Evolutionary conservation across 23 tunicate species (phyloP), one percentile per base, ranked within the genome.

Genomic region (Aplidium turbinatum): DNA sequence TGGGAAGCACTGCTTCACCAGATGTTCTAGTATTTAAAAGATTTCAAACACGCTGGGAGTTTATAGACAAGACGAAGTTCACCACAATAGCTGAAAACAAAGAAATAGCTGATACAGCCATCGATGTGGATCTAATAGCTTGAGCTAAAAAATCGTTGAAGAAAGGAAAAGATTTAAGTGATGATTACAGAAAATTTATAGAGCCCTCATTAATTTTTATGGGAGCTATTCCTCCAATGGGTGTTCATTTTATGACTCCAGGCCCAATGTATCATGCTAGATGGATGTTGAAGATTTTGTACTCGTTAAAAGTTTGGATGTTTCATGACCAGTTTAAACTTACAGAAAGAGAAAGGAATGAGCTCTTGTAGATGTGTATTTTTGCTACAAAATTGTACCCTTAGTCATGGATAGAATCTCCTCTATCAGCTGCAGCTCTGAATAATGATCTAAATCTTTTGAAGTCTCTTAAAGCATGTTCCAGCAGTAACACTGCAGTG

Each of bases 181-280:
- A 53, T 53, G 22, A 19, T 53, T 4, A 7, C 4, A 19, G 4
- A 19, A 27, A 53, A 53, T 27, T 53, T 53, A 42, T 9, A 9
- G 13, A 13, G 13, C 48, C 13, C 48, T 7, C 60, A 7, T 19
- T 53, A 11, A 53, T 53, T 53, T 11, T 53, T 53, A 11, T 53
- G 20, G 60, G 60, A 53, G 60, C 16, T 53, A 53, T 19, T 27
- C 16, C 60, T 53, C 60, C 16, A 53, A 53, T 4, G 22, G 20
- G 20, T 19, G 22, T 53, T 53, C 16, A 19, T 11, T 53, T 53
- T 19, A 7, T 11, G 21, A 27, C 60, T 7, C 60, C 60, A 19
- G 60, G 60, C 4, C 26, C 60, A 53, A 53, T 11, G 20, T 27
- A 53, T 19, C 60, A 53, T 53, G 60, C 60, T 19, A 53, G 60